Base-by-base conservation (phyloP, 2,888 invertebrate genomes). In the Polia nebulosa region DNA sequence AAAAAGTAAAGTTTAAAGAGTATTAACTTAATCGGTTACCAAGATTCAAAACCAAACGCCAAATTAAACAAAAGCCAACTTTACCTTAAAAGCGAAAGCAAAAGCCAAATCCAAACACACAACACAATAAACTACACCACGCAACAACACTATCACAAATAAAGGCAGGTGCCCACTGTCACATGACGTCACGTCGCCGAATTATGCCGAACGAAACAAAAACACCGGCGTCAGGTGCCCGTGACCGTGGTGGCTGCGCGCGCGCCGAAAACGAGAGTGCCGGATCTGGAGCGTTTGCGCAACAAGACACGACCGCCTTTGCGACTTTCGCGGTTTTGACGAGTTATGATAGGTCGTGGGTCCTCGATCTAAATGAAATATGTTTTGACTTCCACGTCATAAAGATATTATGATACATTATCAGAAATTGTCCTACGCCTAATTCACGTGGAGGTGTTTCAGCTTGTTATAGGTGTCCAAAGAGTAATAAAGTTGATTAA, bases 181-280 rank as follows among this genome's bases (percentile, higher is more conserved):
- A 58, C 49, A 67, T 78, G 85, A 83, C 83, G 83, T 84, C 76
- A 83, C 65, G 58, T 41, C 44, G 34, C 57, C 79, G 73, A 78
- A 70, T 71, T 65, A 68, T 67, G 72, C 58, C 64, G 72, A 68
- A 58, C 71, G 61, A 74, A 78, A 86, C 85, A 85, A 82, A 85
- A 86, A 85, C 80, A 75, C 74, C 66, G 57, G 78, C 82, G 78
- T 84, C 90, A 89, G 86, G 89, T 90, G 93, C 87, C 92, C 93
- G 86, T 93, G 93, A 93, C 93, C 92, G 91, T 90, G 91, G 90
- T 83, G 72, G 73, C 70, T 83, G 87, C 86, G 87, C 82, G 63
- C 64, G 78, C 81, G 88, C 89, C 89, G 92, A 94, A 93, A 93
- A 82, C 88, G 91, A 92, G 91, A 92, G 93, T 92, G 87, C 79